phyloP scores from a whole-genome alignment of 2,797 vertebrate genomes.

The Spea hammondii region DNA sequence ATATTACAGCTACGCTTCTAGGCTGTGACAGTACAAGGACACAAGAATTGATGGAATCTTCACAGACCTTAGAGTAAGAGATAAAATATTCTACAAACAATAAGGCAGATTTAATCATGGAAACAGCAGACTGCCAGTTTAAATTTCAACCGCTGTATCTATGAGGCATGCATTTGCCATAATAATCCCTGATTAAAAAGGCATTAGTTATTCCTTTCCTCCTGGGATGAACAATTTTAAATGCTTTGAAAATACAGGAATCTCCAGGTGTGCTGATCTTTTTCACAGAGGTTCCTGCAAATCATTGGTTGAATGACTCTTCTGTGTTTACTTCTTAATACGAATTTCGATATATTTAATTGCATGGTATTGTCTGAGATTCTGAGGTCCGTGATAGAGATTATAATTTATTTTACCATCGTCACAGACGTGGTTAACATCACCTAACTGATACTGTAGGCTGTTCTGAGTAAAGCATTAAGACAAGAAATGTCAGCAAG shows the following conservation, averaged over 20 bases:
- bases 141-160: not conserved
- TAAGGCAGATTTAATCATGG: not conserved
- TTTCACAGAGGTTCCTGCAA: not conserved
- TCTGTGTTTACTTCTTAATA: not conserved
- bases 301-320: conserved; percentile 6
- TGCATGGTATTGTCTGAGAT: not conserved
- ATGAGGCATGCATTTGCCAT: conserved; percentile 1
- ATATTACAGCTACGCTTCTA: no score
- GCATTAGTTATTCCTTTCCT: not conserved
- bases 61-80: not conserved
- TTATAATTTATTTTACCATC: not conserved
- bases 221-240: not conserved
- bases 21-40: not conserved
- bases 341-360: not conserved
- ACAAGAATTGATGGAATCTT: not conserved
- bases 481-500: no score
- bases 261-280: conserved; percentile 6
- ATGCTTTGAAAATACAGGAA: not conserved
- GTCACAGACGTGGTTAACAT: not conserved
- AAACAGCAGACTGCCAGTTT: not conserved
- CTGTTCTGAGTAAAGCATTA: no score
- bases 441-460: not conserved
- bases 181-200: conserved; percentile 4
- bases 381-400: not conserved
- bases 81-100: not conserved